A percentile compares a stretch with the other conserved stretches of the same genome.
These are phyloP conservation scores for Drosophila sproati DNA, from an alignment of 1,140 invertebrate species.

Conservation along the genomic window DNA sequence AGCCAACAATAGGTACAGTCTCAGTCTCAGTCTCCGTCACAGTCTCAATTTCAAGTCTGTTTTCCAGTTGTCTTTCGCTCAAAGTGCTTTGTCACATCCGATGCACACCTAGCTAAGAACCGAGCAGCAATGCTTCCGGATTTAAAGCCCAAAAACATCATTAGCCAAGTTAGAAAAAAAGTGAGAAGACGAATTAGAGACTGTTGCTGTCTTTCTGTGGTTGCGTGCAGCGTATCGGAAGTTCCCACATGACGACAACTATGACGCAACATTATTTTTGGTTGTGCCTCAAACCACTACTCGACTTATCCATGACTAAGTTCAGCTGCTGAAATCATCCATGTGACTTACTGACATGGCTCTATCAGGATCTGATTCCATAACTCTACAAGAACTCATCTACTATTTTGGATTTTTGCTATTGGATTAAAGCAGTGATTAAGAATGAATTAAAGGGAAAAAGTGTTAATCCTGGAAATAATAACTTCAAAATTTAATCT, in stretches of 20 bases:
- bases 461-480: no score
- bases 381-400: no score
- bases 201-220: conserved; percentile 5
- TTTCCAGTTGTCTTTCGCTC: background rate
- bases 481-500: no score
- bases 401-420: no score
- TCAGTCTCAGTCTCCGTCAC: background rate
- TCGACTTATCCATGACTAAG: conserved; percentile 1
- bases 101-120: conserved; percentile 21
- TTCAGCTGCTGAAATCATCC: conserved; percentile 42
- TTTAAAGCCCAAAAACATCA: conserved; percentile 70
- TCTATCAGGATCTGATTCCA: no score
- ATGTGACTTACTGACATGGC: no score
- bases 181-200: conserved; percentile 13
- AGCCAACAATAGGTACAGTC: conserved; percentile 8
- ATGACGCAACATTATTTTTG: conserved; percentile 78
- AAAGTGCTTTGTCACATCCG: conserved; percentile 68
- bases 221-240: conserved; percentile 55
- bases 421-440: no score
- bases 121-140: conserved; percentile 58
- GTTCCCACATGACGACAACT: conserved; percentile 74
- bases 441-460: no score
- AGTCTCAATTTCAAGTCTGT: no score
- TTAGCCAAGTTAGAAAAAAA: conserved; percentile 52
- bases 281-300: conserved; percentile 28